Evolutionary conservation across 1,140 invertebrate species (phyloP).

Genomic region (Cherax quadricarinatus): DNA sequence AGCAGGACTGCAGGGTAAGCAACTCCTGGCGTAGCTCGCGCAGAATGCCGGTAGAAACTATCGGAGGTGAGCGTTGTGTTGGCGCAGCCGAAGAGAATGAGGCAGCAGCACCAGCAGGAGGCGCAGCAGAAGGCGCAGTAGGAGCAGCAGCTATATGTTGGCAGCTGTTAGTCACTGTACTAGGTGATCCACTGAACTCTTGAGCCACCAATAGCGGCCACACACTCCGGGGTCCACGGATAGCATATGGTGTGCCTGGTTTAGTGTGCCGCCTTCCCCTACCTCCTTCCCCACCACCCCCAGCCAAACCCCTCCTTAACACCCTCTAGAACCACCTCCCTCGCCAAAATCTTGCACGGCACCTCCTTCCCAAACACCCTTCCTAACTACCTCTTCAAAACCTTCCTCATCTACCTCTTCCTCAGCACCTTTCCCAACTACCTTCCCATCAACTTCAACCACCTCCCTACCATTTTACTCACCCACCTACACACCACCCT

Average conservation of each 20-base stretch:
- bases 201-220: conserved; percentile 1
- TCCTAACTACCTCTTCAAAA: not conserved
- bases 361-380: not conserved
- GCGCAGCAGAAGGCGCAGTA: not conserved
- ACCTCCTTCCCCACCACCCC: not conserved
- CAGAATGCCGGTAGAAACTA: too few species aligned
- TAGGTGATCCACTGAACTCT: conserved; percentile 36
- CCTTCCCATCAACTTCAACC: too few species aligned
- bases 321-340: not conserved
- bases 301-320: not conserved
- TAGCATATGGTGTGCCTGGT: not conserved
- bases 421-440: too few species aligned
- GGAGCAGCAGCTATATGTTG: not conserved
- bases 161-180: conserved; percentile 12
- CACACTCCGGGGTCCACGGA: not conserved
- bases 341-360: too few species aligned
- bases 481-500: too few species aligned
- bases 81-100: too few species aligned
- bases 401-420: too few species aligned
- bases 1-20: too few species aligned
- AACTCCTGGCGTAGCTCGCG: too few species aligned
- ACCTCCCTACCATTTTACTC: too few species aligned
- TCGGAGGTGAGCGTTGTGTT: too few species aligned
- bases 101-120: not conserved
- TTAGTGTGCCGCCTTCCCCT: not conserved